phyloP scores from a whole-genome alignment of 2,113 vertebrate genomes.

The Melanerpes formicivorus region DNA sequence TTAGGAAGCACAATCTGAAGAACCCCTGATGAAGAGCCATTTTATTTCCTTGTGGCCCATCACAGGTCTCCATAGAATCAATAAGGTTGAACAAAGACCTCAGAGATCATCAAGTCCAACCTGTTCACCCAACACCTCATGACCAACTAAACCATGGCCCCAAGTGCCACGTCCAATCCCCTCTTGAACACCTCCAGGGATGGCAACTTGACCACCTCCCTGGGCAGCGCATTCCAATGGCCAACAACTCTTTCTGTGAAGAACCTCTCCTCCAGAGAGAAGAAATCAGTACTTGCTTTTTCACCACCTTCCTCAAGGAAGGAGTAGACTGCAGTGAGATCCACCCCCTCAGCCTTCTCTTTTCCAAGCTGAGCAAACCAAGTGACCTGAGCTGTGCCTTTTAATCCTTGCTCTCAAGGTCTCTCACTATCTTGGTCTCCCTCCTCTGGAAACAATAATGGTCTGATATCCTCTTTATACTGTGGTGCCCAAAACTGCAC shows the following conservation, averaged over 20 bases:
- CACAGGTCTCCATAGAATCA: background rate
- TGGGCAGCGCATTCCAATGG: too few species aligned
- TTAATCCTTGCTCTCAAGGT: rapidly evolving
- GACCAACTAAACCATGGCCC: too few species aligned
- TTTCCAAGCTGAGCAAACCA: background rate
- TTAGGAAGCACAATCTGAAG: background rate
- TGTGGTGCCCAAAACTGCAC: background rate
- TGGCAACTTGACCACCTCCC: too few species aligned
- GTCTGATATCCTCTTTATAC: background rate
- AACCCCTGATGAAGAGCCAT: background rate
- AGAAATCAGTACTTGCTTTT: background rate
- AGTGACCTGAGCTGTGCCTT: background rate
- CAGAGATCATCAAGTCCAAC: too few species aligned
- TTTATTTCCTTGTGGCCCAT: background rate
- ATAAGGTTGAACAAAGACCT: too few species aligned
- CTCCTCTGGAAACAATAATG: background rate
- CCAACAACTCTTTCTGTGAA: too few species aligned
- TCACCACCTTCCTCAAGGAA: background rate
- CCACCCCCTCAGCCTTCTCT: background rate
- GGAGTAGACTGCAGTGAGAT: background rate
- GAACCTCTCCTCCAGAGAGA: background rate
- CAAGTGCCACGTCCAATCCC: too few species aligned
- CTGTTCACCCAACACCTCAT: too few species aligned
- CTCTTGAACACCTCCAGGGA: too few species aligned
- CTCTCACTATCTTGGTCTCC: background rate